Base-by-base conservation (phyloP, 2,113 vertebrate genomes). In the Casuarius casuarius region DNA sequence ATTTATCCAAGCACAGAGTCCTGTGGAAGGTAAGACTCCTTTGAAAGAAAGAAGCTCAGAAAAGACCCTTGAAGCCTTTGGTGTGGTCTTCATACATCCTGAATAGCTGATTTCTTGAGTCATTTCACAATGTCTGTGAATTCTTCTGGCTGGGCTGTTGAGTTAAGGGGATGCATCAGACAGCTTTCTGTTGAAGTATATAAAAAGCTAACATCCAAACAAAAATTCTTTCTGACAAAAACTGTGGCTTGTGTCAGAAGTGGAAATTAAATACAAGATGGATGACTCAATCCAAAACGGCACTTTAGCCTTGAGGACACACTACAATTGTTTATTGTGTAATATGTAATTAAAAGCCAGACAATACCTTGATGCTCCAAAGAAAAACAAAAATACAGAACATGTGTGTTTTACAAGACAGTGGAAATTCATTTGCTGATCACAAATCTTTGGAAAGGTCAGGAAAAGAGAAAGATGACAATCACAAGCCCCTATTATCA, bases 241-340 rank as follows among this genome's bases (percentile, higher is more conserved):
- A 71, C 67, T 95, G 75, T 92, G 85, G 76, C 74, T 94, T 96
- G 70, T 95, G 89, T 97, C 92, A 96, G 58, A 88, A 94, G 29
- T 52, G 85, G 94, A 97, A 96, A 97, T 97, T 89, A 95, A 95
- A 92, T 94, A 84, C 63, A 92, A 89, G 83, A 97, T 94, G 80
- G 85, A 87, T 96, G 90, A 91, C 85, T 94, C 63, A 75, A 92
- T 95, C 33, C 31, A 72, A 89, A 95, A 89, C 81, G 89, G 59
- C 83, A 87, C 42, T 89, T 78, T 4, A 61, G 48, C 93, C 90
- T 96, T 81, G 65, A 84, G 85, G 94, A 79, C 13, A 82, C 5
- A 8, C 5, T 79, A 9, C 8, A 4, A 17, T 31, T 88, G 72
- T 89, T 70, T 68, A 18, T 87, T 71, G 14, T 48, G 29, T 54